Conservation (phyloP, 2,113 vertebrate species). For the Pterocles burchelli region DNA sequence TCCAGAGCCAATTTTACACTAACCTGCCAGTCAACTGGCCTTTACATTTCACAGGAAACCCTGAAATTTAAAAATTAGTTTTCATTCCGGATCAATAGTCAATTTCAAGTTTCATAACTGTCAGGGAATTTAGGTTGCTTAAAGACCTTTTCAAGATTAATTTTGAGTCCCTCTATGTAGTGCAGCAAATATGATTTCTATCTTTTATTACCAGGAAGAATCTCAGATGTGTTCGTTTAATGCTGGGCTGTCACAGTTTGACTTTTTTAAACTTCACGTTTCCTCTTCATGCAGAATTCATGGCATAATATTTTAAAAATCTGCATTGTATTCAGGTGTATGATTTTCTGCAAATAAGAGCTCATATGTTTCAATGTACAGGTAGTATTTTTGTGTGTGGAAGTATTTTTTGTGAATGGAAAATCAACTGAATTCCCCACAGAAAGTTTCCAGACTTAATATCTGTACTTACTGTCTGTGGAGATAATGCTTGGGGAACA, state of each 20-base stretch:
- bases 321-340: background rate
- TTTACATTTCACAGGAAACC: background rate
- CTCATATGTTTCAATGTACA: background rate
- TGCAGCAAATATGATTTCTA: background rate
- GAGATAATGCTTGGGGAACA: background rate
- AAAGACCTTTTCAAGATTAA: background rate
- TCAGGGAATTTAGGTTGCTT: background rate
- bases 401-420: background rate
- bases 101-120: background rate
- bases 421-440: background rate
- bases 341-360: background rate
- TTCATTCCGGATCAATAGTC: background rate
- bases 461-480: background rate
- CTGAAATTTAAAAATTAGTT: background rate
- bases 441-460: background rate
- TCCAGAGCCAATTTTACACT: background rate
- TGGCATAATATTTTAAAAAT: background rate
- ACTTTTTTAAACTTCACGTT: background rate
- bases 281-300: constrained; percentile 5
- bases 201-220: background rate
- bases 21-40: background rate
- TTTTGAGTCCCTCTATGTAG: background rate
- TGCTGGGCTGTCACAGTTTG: background rate
- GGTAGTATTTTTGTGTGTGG: background rate
- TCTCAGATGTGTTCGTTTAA: background rate